Base-by-base conservation (phyloP, 2,797 vertebrate genomes). In the Eleutherodactylus coqui region DNA sequence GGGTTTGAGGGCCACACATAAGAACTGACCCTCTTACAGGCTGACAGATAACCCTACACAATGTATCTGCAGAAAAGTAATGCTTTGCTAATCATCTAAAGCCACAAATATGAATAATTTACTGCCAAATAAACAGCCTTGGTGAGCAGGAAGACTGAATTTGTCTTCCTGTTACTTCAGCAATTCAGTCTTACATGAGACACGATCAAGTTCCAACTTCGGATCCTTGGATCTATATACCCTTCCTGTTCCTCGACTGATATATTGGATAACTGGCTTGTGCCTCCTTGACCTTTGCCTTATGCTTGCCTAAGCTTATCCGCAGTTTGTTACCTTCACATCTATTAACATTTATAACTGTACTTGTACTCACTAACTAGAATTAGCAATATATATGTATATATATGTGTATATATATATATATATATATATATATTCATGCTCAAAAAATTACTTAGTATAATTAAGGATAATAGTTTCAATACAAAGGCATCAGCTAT, bases 91-190 rank as follows among this genome's bases (percentile, higher is more conserved):
- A 11, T 69, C 1, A 1, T 41, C 21, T 38, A 9, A 69, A n/a
- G 10, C 24, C 5, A n/a, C 14, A 24, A 10, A 19, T 43, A n/a
- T 11, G 36, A 36, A 70, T 41, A 24, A 41, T 72, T 0, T n/a
- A 41, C 1, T 43, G 36, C 62, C 34, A 67, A 17, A 34, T 29
- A 29, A 62, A 34, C 29, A 34, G 5, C 7, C 8, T n/a, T 2
- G 24, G 69, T 24, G 38, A 72, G 69, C 69, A 27, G 69, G 69
- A 72, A 72, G 69, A 43, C 24, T 43, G 10, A n/a, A 41, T 43
- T 72, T n/a, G 38, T 72, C 69, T 11, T 72, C 38, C 69, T 72
- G 69, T 72, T 72, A 36, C 69, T 43, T 72, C 36, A 72, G 21
- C 9, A 43, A n/a, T 41, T 43, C 38, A 41, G 21, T 13, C 69